Evolutionary conservation across 2,888 invertebrate genomes (phyloP).

Genomic region (Smittia sp.): DNA sequence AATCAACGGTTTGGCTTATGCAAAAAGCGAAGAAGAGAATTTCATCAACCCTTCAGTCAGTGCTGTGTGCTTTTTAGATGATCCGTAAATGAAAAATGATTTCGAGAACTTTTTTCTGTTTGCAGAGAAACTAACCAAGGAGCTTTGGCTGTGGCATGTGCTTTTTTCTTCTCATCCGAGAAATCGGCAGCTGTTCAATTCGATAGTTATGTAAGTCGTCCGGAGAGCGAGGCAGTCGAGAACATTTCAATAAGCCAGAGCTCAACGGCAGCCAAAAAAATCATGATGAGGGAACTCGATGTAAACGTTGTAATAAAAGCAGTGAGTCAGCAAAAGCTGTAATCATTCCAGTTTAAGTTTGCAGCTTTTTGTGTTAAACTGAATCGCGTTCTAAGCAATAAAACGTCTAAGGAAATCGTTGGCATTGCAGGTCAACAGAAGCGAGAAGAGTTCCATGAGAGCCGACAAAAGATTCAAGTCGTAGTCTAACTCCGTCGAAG

Average conservation of each 20-base stretch:
- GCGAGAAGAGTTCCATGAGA: no score
- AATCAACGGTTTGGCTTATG: not conserved
- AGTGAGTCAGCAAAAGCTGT: constrained; percentile 32
- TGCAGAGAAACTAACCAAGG: no score
- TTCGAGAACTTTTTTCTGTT: not conserved
- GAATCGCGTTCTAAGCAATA: no score
- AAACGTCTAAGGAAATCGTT: no score
- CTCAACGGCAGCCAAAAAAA: not conserved
- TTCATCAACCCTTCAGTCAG: constrained; percentile 10
- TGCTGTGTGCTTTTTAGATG: constrained; percentile 23
- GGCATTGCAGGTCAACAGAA: no score
- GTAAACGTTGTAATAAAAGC: constrained; percentile 31
- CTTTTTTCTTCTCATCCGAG: not conserved
- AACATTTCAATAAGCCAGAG: constrained; percentile 27
- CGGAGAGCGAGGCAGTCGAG: not conserved
- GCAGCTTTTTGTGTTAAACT: not conserved
- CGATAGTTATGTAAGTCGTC: not conserved
- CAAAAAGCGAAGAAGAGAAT: not conserved
- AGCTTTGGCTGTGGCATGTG: not conserved
- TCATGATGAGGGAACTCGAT: not conserved
- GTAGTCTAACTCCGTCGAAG: no score
- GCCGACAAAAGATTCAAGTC: no score
- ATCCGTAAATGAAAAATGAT: constrained; percentile 39
- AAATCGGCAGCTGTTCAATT: not conserved
- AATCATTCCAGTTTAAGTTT: constrained; percentile 16